Conservation (phyloP, 1,140 invertebrate genomes). For the Euwallacea fornicatus region DNA sequence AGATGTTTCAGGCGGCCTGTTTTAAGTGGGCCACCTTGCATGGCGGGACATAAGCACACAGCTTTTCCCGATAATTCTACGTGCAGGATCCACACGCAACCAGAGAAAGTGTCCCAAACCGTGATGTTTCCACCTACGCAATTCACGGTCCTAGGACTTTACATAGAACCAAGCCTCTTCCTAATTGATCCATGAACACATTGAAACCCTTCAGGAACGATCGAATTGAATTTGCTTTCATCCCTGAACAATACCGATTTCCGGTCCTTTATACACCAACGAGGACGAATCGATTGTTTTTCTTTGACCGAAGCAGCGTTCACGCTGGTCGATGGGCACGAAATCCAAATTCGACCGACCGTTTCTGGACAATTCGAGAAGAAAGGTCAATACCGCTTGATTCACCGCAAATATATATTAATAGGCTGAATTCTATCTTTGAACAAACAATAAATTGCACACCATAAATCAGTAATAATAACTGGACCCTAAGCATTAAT, state of each 20-base stretch:
- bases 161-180: background rate
- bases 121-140: background rate
- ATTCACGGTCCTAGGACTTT: background rate
- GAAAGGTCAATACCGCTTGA: background rate
- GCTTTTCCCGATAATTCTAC: background rate
- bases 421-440: too few relatives aligned
- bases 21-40: too few relatives aligned
- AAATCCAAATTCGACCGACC: background rate
- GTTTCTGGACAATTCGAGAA: background rate
- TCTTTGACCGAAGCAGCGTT: background rate
- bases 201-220: background rate
- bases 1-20: too few relatives aligned
- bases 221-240: background rate
- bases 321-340: background rate
- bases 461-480: too few relatives aligned
- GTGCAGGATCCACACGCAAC: background rate
- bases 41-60: too few relatives aligned
- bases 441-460: too few relatives aligned
- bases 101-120: too few relatives aligned
- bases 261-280: background rate
- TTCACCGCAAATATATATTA: background rate
- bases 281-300: background rate
- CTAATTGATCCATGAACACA: background rate
- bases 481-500: too few relatives aligned
- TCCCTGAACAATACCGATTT: background rate